These are phyloP conservation scores for Physocephala rufipes DNA, from an alignment of 2,888 invertebrate genomes.

Conservation along the genomic window DNA sequence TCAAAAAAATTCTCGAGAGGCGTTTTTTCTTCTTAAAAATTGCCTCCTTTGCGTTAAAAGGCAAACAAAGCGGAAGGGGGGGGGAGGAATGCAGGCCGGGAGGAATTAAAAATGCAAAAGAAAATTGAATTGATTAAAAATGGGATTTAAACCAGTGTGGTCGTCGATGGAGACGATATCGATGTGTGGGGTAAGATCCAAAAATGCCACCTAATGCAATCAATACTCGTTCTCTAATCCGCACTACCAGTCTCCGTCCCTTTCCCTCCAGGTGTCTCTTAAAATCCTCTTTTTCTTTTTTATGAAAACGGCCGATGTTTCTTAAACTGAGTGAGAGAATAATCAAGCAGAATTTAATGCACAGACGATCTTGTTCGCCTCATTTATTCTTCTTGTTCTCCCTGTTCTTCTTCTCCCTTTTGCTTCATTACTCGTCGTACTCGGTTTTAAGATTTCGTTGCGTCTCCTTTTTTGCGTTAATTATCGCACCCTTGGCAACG, in stretches of 20 bases:
- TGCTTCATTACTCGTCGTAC: not conserved
- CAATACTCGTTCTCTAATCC: too few species aligned
- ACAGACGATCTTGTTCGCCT: too few species aligned
- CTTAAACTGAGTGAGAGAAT: too few species aligned
- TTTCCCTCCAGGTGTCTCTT: too few species aligned
- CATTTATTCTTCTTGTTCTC: not conserved
- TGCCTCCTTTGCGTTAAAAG: not conserved
- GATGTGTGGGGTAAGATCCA: too few species aligned
- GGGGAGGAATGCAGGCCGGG: not conserved
- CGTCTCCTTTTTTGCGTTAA: conserved; percentile 6
- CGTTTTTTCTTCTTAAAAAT: not conserved
- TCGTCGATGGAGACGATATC: too few species aligned
- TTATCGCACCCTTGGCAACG: conserved; percentile 13
- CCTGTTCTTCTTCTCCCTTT: not conserved
- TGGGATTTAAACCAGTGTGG: not conserved
- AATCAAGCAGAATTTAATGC: too few species aligned
- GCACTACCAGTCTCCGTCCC: too few species aligned
- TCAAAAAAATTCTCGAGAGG: not conserved
- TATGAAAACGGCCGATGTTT: too few species aligned
- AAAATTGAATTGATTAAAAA: not conserved
- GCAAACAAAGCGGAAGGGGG: conserved; percentile 18
- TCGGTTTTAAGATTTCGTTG: too few species aligned
- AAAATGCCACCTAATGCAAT: too few species aligned
- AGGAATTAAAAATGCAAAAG: not conserved
- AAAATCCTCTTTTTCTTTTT: too few species aligned